These are phyloP conservation scores for Tetheella fluctuosa DNA, from an alignment of 2,888 invertebrate species.

Conservation along the genomic window DNA sequence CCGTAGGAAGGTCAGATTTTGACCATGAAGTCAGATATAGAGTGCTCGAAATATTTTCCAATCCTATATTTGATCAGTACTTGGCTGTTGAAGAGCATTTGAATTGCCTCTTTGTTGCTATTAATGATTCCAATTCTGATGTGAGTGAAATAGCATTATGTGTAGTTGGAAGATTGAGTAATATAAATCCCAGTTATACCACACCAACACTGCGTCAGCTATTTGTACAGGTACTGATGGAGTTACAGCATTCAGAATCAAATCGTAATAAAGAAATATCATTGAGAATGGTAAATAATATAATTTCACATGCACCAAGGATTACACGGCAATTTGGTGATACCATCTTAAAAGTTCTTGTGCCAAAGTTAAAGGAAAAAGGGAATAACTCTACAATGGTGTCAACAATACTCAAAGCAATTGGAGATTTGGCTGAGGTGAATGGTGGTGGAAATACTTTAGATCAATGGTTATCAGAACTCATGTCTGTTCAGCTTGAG, in stretches of 20 bases:
- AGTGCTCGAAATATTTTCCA: conserved; percentile 95
- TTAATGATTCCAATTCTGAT: conserved; percentile 98
- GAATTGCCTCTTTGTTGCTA: conserved; percentile 94
- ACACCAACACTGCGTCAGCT: conserved; percentile 97
- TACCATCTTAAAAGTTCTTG: conserved; percentile 94
- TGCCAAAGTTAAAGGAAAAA: conserved; percentile 95
- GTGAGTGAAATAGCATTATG: conserved; percentile 97
- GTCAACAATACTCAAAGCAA: conserved; percentile 94
- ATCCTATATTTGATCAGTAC: conserved; percentile 94
- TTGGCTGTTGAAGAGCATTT: conserved; percentile 98
- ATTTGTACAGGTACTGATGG: conserved; percentile 95
- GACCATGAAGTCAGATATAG: conserved; percentile 96
- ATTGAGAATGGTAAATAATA: conserved; percentile 96
- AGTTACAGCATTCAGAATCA: conserved; percentile 97
- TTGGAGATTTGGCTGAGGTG: conserved; percentile 98
- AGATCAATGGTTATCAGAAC: conserved; percentile 93
- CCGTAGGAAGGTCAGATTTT: conserved; percentile 97
- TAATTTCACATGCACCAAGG: conserved; percentile 96
- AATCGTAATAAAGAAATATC: conserved; percentile 98
- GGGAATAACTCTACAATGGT: conserved; percentile 96
- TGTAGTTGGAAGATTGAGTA: conserved; percentile 95
- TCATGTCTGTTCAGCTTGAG: conserved; percentile 94
- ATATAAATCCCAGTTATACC: conserved; percentile 98
- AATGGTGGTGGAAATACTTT: conserved; percentile 93
- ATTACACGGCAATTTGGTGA: conserved; percentile 98